Base-by-base conservation (phyloP, 2,888 invertebrate genomes). In the Zaprionus obscuricornis region DNA sequence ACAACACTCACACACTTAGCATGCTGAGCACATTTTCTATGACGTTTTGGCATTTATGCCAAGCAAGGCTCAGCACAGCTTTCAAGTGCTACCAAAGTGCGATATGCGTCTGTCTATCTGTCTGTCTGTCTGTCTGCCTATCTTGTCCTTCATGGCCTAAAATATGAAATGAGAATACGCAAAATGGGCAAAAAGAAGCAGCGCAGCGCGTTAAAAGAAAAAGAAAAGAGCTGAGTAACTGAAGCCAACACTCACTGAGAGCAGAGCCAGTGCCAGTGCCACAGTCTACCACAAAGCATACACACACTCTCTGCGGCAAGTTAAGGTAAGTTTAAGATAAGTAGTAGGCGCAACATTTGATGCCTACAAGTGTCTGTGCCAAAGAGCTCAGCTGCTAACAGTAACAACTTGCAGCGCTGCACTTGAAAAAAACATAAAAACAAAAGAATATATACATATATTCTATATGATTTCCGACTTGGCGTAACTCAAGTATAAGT, bases 1-100 rank as follows among this genome's bases (percentile, higher is more conserved):
- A 17, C 16, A 46, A 13, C 37, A 37, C 2, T 37, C 37, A 37
- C 6, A 6, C 17, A 62, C 64, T 45, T 58, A 55, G 49, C 7
- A 4, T 5, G 22, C 40, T 55, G 50, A 42, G 46, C 59, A 59
- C 57, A 64, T 46, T 72, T 54, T 20, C 56, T 62, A 70, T 70
- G 79, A 65, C 55, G 58, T 69, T 74, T 81, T 81, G 60, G 66
- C 66, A 68, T 74, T 77, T 74, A 55, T 66, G 66, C 58, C 67
- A 68, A 54, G 66, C 47, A 46, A 42, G 59, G 54, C 26, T 37
- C 27, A 22, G 16, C 78, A 77, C 66, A 68, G 66, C 55, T 60
- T 56, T 56, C 33, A 63, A 75, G 72, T 64, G 52, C 56, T 52
- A 45, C 49, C 66, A 49, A 64, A 76, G 74, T 72, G 74, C 52